These are phyloP conservation scores for Amniataba percoides DNA, from an alignment of 2,797 vertebrate genomes.

Conservation along the genomic window DNA sequence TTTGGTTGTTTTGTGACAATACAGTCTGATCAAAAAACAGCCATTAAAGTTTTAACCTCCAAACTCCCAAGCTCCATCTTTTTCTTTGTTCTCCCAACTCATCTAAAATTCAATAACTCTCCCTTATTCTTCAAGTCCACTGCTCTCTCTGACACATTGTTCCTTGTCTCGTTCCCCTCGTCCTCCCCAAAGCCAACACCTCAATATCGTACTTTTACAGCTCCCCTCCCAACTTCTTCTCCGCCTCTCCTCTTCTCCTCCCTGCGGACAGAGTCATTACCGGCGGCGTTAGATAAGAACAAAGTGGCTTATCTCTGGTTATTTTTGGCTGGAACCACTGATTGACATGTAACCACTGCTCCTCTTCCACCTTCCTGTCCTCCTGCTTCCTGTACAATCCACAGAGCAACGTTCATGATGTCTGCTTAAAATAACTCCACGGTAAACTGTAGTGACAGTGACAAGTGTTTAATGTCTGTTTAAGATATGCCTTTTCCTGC, in stretches of 20 bases:
- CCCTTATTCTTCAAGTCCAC: not conserved
- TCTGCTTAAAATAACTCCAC: slow-evolving; percentile 44
- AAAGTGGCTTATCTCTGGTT: slow-evolving; percentile 28
- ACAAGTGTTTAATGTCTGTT: not conserved
- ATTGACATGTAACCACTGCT: slow-evolving; percentile 40
- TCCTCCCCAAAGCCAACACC: not conserved
- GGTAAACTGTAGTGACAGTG: not conserved
- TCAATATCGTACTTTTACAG: not conserved
- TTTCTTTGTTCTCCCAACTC: not conserved
- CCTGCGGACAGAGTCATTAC: not conserved
- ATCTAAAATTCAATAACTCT: not conserved
- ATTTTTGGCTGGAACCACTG: slow-evolving; percentile 43
- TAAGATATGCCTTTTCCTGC: not conserved
- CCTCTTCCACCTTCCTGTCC: slow-evolving; percentile 14
- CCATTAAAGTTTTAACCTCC: not conserved
- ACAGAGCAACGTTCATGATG: slow-evolving; percentile 8
- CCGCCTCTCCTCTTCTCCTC: not conserved
- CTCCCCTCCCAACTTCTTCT: not conserved
- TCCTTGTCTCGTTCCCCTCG: not conserved
- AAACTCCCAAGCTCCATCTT: too few relatives aligned
- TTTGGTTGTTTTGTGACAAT: not conserved
- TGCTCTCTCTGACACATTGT: not conserved
- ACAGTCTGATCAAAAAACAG: not conserved
- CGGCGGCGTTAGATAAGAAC: slow-evolving; percentile 8
- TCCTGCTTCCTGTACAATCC: slow-evolving; percentile 10